Evolutionary conservation across 1,140 invertebrate genomes (phyloP).

Genomic region (Sinella curviseta): DNA sequence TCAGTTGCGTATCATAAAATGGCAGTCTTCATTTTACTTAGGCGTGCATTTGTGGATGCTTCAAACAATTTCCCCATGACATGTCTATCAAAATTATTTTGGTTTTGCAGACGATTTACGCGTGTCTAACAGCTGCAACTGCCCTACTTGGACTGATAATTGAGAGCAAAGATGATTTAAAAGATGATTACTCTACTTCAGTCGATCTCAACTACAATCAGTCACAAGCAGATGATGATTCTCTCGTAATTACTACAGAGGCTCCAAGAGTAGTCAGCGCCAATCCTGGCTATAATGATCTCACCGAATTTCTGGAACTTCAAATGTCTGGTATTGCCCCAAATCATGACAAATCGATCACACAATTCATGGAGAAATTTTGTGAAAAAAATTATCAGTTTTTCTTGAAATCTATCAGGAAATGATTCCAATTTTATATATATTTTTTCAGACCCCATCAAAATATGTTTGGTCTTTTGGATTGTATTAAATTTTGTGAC

Average conservation of each 20-base stretch:
- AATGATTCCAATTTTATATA: background rate
- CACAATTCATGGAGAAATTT: background rate
- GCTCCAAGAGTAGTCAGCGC: background rate
- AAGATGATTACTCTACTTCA: background rate
- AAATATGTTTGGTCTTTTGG: constrained; percentile 32
- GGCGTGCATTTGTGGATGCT: too few relatives aligned
- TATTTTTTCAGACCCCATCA: background rate
- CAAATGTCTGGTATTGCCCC: background rate
- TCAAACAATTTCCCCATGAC: background rate
- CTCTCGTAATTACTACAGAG: background rate
- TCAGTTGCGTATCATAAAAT: too few relatives aligned
- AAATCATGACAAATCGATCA: background rate
- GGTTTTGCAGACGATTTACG: background rate
- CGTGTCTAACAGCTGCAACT: background rate
- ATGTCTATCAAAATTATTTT: background rate
- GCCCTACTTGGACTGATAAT: background rate
- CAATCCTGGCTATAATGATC: background rate
- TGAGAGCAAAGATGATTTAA: background rate
- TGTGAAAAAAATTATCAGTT: background rate
- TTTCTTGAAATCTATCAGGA: background rate
- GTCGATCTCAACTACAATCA: background rate
- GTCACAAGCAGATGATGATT: background rate
- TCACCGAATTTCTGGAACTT: background rate
- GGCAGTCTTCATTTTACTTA: too few relatives aligned
- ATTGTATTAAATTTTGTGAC: constrained; percentile 31